These are phyloP conservation scores for Nannoperca obscura DNA, from an alignment of 2,797 vertebrate genomes.

Conservation along the genomic window DNA sequence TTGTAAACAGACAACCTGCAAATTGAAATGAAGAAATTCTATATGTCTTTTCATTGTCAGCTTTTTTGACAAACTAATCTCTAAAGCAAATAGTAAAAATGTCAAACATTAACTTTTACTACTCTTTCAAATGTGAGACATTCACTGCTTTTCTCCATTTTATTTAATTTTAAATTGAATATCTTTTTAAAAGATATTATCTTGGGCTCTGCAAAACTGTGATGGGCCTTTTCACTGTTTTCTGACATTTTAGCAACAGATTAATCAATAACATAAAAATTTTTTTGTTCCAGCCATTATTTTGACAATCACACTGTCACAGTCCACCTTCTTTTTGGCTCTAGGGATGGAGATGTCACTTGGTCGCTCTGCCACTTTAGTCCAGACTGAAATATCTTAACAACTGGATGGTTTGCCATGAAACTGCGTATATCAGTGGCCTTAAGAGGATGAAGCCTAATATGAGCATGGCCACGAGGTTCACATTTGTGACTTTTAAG, in stretches of 20 bases:
- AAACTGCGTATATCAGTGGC: background rate
- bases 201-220: no score
- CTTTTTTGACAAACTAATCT: background rate
- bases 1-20: background rate
- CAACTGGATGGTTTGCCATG: constrained; percentile 5
- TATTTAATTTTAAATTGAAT: background rate
- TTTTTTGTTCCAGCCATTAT: background rate
- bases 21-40: background rate
- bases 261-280: no score
- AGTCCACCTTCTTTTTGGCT: background rate
- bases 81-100: no score
- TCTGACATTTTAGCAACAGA: no score
- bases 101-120: background rate
- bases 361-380: background rate
- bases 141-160: background rate
- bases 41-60: background rate
- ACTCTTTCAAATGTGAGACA: background rate
- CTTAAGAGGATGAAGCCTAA: background rate
- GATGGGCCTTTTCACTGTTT: no score
- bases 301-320: background rate
- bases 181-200: background rate
- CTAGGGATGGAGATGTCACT: background rate
- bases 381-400: background rate
- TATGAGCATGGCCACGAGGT: background rate
- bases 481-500: background rate